Evolutionary conservation across 1,140 invertebrate genomes (phyloP).

Genomic region (Theocolax elegans): DNA sequence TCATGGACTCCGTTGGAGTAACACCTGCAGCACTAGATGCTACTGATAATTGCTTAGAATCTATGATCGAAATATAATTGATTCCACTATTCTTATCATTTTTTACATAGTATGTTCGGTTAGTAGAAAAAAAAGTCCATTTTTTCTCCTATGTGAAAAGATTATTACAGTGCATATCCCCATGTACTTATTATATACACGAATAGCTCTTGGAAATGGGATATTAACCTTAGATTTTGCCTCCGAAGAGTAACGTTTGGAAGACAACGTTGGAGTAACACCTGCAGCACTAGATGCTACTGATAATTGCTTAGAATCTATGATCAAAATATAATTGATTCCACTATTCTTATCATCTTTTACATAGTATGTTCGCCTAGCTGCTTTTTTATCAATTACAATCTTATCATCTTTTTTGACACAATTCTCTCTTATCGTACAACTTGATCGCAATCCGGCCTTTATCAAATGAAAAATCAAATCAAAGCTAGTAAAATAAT

Average conservation of each 20-base stretch:
- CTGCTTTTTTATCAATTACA: background rate
- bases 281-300: no score
- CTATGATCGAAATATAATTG: constrained; percentile 42
- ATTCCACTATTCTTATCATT: constrained; percentile 24
- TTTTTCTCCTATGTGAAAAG: no score
- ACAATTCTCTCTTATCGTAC: constrained; percentile 15
- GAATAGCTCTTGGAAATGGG: background rate
- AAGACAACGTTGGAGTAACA: background rate
- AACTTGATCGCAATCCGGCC: background rate
- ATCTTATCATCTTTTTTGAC: background rate
- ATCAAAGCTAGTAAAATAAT: constrained; percentile 11
- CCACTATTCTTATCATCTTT: background rate
- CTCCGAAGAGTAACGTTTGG: background rate
- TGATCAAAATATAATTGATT: background rate
- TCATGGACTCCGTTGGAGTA: no score
- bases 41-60: constrained; percentile 40
- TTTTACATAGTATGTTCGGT: no score
- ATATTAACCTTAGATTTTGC: background rate
- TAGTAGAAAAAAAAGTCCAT: no score
- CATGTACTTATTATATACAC: background rate
- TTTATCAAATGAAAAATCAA: constrained; percentile 7
- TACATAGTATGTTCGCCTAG: background rate
- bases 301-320: no score
- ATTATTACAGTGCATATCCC: background rate
- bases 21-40: constrained; percentile 37